Percentiles rank a stretch among this genome's conserved stretches.
phyloP scores from a whole-genome alignment of 2,888 invertebrate genomes.

The Drosophila pseudotakahashii region DNA sequence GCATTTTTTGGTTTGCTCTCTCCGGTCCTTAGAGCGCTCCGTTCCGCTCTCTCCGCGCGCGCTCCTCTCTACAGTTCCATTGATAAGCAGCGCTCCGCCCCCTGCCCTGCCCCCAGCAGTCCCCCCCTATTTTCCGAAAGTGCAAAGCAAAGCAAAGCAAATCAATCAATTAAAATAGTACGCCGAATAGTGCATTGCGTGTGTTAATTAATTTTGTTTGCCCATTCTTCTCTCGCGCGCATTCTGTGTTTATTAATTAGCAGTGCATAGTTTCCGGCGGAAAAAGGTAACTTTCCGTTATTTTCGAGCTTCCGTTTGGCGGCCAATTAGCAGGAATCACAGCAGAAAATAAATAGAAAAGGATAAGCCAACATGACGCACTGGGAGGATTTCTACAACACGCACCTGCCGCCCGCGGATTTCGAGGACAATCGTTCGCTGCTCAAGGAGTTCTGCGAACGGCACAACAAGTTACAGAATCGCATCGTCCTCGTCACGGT shows the following conservation, averaged over 20 bases:
- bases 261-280: slow-evolving; percentile 65
- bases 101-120: slow-evolving; percentile 22
- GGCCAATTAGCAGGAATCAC: slow-evolving; percentile 34
- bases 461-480: slow-evolving; percentile 88
- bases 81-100: slow-evolving; percentile 64
- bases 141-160: slow-evolving; percentile 29
- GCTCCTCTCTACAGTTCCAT: slow-evolving; percentile 54
- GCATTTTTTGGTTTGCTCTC: slow-evolving; percentile 38
- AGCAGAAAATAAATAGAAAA: slow-evolving; percentile 1
- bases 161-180: slow-evolving; percentile 46
- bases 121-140: slow-evolving; percentile 8
- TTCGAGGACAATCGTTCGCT: slow-evolving; percentile 90
- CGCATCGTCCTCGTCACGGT: slow-evolving; percentile 93
- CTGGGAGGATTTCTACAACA: slow-evolving; percentile 94
- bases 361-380: slow-evolving; percentile 83
- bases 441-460: slow-evolving; percentile 90
- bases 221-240: neutral
- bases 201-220: slow-evolving; percentile 41
- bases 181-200: slow-evolving; percentile 46
- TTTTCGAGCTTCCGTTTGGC: slow-evolving; percentile 67
- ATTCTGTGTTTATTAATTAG: slow-evolving; percentile 59
- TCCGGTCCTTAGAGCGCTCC: slow-evolving; percentile 14
- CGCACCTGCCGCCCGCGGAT: slow-evolving; percentile 91
- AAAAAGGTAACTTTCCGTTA: slow-evolving; percentile 15
- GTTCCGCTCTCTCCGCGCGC: slow-evolving; percentile 33